These are phyloP conservation scores for Hippoglossus hippoglossus DNA, from an alignment of 2,797 vertebrate species.

Conservation along the genomic window DNA sequence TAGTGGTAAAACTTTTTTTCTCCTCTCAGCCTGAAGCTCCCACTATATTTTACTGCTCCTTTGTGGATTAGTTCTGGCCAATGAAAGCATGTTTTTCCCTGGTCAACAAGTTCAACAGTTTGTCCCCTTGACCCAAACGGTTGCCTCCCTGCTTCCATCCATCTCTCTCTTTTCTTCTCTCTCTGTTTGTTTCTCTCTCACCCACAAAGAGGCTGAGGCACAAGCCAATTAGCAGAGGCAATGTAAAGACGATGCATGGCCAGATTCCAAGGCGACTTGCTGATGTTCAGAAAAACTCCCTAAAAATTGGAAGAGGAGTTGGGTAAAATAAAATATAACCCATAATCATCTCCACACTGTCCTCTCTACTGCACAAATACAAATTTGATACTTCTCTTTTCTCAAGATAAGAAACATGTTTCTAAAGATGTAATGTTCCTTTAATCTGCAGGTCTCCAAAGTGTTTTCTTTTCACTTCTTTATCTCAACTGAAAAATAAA, in stretches of 20 bases:
- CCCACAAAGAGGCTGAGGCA: conserved; percentile 10
- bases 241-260: conserved; percentile 16
- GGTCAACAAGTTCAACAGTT: conserved; percentile 57
- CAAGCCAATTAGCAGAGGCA: conserved; percentile 2
- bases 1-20: background rate
- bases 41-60: conserved; percentile 28
- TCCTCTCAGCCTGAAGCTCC: conserved; percentile 14
- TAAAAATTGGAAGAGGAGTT: background rate
- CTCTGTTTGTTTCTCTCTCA: conserved; percentile 7
- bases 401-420: background rate
- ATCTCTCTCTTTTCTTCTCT: conserved; percentile 6
- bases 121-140: conserved; percentile 46
- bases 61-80: conserved; percentile 23
- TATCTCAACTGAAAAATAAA: conserved; percentile 18
- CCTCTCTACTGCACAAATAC: background rate
- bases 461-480: conserved; percentile 8
- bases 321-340: background rate
- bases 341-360: conserved; percentile 6
- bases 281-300: background rate
- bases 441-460: background rate
- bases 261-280: background rate
- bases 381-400: background rate
- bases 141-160: conserved; percentile 29
- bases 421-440: conserved; percentile 7
- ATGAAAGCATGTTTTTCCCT: conserved; percentile 35